Conservation (phyloP, 1,140 invertebrate genomes). For the Oppia nitens region DNA sequence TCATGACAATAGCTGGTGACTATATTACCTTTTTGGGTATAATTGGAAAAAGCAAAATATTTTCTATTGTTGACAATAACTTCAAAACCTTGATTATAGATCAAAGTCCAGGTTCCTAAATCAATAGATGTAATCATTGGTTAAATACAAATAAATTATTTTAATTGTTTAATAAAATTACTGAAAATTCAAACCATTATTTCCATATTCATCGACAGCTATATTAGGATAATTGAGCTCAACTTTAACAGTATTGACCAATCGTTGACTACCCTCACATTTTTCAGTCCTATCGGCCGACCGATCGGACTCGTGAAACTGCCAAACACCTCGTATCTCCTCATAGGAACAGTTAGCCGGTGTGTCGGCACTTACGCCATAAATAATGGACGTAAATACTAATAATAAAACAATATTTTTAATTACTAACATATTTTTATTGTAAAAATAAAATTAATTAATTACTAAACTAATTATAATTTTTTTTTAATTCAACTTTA, state of each 20-base stretch:
- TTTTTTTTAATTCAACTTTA: no score
- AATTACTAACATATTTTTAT: no score
- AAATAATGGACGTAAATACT: no score
- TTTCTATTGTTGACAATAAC: slow-evolving; percentile 26
- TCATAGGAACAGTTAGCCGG: slow-evolving; percentile 37
- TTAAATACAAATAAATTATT: no score
- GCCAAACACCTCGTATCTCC: slow-evolving; percentile 34
- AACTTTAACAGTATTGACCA: slow-evolving; percentile 5
- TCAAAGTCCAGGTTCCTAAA: slow-evolving; percentile 36
- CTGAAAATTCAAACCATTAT: no score
- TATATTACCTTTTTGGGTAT: slow-evolving; percentile 23
- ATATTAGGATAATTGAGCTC: slow-evolving; percentile 31
- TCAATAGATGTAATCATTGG: no score
- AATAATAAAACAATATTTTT: no score
- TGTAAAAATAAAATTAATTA: no score
- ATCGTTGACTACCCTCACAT: not conserved
- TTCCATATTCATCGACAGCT: slow-evolving; percentile 32
- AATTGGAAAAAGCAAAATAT: slow-evolving; percentile 34
- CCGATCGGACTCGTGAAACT: slow-evolving; percentile 28
- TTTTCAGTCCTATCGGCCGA: slow-evolving; percentile 22
- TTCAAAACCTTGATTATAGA: slow-evolving; percentile 37
- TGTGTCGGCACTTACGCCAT: no score
- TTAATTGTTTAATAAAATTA: no score
- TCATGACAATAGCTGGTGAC: slow-evolving; percentile 30
- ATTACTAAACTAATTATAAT: no score